Evolutionary conservation across 2,113 vertebrate genomes (phyloP).

Genomic region (Paramisgurnus dabryanus): DNA sequence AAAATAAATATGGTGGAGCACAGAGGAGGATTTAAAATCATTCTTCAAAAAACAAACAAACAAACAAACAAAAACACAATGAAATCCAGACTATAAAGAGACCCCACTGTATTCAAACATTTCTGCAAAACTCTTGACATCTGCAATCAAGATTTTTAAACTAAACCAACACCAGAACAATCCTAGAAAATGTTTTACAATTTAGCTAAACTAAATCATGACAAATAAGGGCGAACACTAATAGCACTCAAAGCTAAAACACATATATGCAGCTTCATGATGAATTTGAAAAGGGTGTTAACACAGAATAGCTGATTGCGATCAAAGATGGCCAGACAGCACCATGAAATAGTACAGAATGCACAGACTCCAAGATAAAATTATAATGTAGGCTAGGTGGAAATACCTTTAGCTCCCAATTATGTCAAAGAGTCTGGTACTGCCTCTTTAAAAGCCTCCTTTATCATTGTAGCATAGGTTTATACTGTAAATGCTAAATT

Average conservation of each 20-base stretch:
- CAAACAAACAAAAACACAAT: neutral
- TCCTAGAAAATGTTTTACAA: neutral
- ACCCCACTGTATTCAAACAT: neutral
- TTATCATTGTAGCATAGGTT: no score
- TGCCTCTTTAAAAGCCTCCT: no score
- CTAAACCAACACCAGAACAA: neutral
- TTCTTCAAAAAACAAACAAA: neutral
- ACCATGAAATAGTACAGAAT: neutral
- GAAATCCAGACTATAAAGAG: conserved; percentile 14
- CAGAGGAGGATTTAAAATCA: neutral
- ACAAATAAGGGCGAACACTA: neutral
- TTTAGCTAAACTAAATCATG: conserved; percentile 6
- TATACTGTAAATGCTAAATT: no score
- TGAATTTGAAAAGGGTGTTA: neutral
- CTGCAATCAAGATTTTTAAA: conserved; percentile 30
- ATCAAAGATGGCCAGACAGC: neutral
- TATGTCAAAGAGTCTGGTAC: neutral
- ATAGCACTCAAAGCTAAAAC: neutral
- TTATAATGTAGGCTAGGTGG: neutral
- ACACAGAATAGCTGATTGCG: no score
- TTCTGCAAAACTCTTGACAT: conserved; percentile 6
- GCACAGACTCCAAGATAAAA: neutral
- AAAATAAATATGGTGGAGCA: neutral
- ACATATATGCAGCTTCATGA: neutral
- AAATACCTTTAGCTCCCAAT: neutral